Evolutionary conservation across 2,797 vertebrate species (phyloP), one percentile per base, ranked within the genome.

Genomic region (Thaleichthys pacificus): DNA sequence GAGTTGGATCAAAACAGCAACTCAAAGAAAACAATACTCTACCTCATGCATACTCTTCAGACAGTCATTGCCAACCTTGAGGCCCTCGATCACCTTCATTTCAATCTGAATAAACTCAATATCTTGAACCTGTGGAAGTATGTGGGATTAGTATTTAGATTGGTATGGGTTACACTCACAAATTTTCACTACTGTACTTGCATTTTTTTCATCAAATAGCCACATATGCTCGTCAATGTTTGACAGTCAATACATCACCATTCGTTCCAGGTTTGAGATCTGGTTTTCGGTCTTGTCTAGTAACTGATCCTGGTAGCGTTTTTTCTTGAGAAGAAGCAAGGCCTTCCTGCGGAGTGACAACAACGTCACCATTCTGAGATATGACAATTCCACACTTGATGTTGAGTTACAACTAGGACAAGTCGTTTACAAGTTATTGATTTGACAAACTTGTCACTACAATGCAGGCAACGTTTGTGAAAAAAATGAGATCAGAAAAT

Each of bases 51-150:
- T 93, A 80, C 94, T 97, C 89, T 95, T 95, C 84, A 98, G 92
- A 86, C 97, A 98, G 8, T 97, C 95, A 0, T 97, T 98, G 75
- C 97, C 97, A n/a, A 96, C 82, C 82, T 96, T 96, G 60, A 98
- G 92, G 0, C 96, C 96, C 77, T 98, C 97, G 0, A 97, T 89
- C 72, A 99, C 96, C 89, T 96, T 95, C 93, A 96, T 93, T 81
- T 99, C 97, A 11, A 98, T 97, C 91, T 98, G 97, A 69, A 94
- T 91, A 91, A 97, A 98, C 76, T 98, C 97, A 21, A 98, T 96
- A 61, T 96, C 90, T 84, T 94, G 91, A 77, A 94, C 91, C 92
- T 94, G 85, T 77, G 64, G 68, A 86, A 21, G 22, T 11, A 51
- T 28, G 8, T 51, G 38, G 17, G 63, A 3, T 42, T n/a, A 14